phyloP scores from a whole-genome alignment of 2,113 vertebrate genomes.

The Eudyptes chrysolophus region DNA sequence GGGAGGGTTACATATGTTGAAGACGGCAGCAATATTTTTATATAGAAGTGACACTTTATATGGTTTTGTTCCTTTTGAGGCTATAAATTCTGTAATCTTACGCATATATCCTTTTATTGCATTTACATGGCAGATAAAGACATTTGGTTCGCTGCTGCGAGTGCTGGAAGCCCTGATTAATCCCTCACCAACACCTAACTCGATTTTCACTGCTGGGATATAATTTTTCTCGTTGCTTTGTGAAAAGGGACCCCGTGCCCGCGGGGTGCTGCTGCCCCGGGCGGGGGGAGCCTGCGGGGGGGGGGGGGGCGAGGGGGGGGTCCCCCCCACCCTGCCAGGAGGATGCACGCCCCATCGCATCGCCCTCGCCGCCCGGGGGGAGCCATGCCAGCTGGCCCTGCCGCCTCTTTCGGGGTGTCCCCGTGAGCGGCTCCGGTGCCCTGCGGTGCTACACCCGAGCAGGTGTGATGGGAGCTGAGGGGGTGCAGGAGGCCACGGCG shows the following conservation, averaged over 20 bases:
- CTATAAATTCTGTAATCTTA: constrained; percentile 49
- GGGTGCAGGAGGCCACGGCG: neutral
- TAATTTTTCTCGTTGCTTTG: neutral
- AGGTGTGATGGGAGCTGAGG: neutral
- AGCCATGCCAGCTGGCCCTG: neutral
- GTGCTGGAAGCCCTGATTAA: neutral
- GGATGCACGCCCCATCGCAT: neutral
- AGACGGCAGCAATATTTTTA: constrained; percentile 39
- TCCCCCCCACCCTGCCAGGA: too few relatives aligned
- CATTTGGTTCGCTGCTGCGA: neutral
- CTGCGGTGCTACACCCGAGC: neutral
- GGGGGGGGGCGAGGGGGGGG: too few relatives aligned
- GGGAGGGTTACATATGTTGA: neutral
- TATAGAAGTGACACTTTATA: constrained; percentile 14
- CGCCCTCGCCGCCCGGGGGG: too few relatives aligned
- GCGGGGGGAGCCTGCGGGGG: too few relatives aligned
- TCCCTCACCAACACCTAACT: neutral
- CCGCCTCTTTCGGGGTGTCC: neutral
- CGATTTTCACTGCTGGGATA: neutral
- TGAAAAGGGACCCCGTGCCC: neutral
- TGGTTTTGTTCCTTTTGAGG: constrained; percentile 1
- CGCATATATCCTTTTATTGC: neutral
- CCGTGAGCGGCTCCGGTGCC: neutral
- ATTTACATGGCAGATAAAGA: constrained; percentile 40
- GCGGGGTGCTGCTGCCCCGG: too few relatives aligned